Evolutionary conservation across 2,797 vertebrate species (phyloP).

Genomic region (Protonibea diacanthus): DNA sequence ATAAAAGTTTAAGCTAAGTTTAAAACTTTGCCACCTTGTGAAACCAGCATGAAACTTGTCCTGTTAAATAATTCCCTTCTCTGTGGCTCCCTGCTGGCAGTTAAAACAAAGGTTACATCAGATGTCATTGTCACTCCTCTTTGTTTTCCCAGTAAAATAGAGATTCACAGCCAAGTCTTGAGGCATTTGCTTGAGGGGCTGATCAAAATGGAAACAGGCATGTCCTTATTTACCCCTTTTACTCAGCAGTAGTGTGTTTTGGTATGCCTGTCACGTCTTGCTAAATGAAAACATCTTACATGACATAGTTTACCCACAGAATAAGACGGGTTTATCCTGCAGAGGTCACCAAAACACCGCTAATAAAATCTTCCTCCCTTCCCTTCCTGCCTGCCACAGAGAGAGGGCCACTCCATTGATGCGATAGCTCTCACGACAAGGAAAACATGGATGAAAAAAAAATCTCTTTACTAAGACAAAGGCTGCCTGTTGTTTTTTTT

Average conservation of each 20-base stretch:
- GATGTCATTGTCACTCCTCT: neutral
- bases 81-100: neutral
- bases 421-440: neutral
- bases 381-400: neutral
- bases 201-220: neutral
- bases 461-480: too few species aligned
- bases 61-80: neutral
- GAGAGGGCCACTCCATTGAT: neutral
- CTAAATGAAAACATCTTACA: neutral
- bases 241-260: neutral
- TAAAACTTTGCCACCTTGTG: neutral
- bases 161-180: neutral
- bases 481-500: neutral
- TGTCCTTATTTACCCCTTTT: slow-evolving; percentile 2
- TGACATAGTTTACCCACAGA: neutral
- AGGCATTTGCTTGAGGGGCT: neutral
- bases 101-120: slow-evolving; percentile 13
- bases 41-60: neutral
- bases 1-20: too few species aligned
- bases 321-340: slow-evolving; percentile 42
- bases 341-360: slow-evolving; percentile 69
- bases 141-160: neutral
- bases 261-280: neutral
- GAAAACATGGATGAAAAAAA: too few species aligned
- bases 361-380: neutral